Base-by-base conservation (phyloP, 2,888 invertebrate species). In the Labia minor region DNA sequence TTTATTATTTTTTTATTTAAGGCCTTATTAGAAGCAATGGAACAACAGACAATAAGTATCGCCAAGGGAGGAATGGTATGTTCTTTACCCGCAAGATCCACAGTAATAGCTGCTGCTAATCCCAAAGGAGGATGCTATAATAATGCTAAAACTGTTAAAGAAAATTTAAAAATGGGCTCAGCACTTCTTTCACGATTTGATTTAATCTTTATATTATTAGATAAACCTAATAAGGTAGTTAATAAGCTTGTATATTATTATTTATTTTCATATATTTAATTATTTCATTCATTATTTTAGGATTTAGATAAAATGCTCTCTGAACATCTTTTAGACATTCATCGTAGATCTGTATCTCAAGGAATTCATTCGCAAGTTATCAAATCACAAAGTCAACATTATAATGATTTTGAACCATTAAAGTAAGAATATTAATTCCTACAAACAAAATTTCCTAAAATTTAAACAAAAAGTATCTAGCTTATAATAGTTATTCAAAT, bases 51-150 rank as follows among this genome's bases (percentile, higher is more conserved):
- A 64, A 88, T 96, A 49, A 92, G 92, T 74, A 85, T 96, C 66
- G 92, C 95, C 0, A 93, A 95, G 77, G 90, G 90, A n/a, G 92
- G 92, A 3, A 86, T 91, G 18, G 87, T 91, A 87, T 90, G 88
- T 76, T 88, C 87, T 66, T 80, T 95, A 63, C 88, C 91, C 19
- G 89, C 93, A 0, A 83, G 91, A 65, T 88, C 92, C 0, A 88
- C 93, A 0, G 87, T 97, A 20, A 79, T 97, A 63, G 95, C 95
- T 33, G 95, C 95, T 3, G 96, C 95, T 1, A 97, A 97, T 82
- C 95, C 96, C 1, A 83, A 86, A 0, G 88, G 87, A 18, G 95
- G 95, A 6, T 90, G 90, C 73, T 97, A 95, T 75, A 88, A 95
- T 76, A 86, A 88, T 73, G 85, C 87, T 0, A 94, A 92, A 79